Evolutionary conservation across 2,888 invertebrate genomes (phyloP).

Genomic region (Prenolepis imparis): DNA sequence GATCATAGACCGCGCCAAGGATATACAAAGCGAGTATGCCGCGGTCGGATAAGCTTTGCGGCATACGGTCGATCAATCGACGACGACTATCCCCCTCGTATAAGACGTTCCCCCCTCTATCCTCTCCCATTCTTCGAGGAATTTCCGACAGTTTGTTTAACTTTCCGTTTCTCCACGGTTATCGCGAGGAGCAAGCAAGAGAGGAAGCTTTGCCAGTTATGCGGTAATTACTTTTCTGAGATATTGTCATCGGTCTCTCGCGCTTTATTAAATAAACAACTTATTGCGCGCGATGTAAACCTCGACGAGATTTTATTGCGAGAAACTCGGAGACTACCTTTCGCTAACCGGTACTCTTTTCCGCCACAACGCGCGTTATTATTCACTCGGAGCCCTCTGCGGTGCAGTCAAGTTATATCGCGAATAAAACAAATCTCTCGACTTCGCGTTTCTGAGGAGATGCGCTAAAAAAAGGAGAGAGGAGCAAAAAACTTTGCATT

Average conservation of each 20-base stretch:
- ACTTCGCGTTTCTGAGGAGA: slow-evolving; percentile 41
- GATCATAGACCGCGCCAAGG: slow-evolving; percentile 68
- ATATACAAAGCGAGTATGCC: slow-evolving; percentile 60
- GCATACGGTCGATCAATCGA: slow-evolving; percentile 67
- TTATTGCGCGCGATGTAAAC: slow-evolving; percentile 38
- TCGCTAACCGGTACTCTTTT: slow-evolving; percentile 46
- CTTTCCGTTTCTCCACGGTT: slow-evolving; percentile 32
- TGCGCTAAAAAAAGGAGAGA: slow-evolving; percentile 33
- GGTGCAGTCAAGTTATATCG: slow-evolving; percentile 61
- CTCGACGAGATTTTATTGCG: slow-evolving; percentile 49
- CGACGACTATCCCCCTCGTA: slow-evolving; percentile 12
- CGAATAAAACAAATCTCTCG: slow-evolving; percentile 44
- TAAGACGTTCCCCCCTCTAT: neutral
- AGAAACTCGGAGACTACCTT: slow-evolving; percentile 29
- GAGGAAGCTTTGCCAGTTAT: slow-evolving; percentile 43
- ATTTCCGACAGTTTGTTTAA: slow-evolving; percentile 52
- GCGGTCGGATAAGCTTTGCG: slow-evolving; percentile 66
- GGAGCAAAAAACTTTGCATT: slow-evolving; percentile 37
- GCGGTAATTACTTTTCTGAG: slow-evolving; percentile 46
- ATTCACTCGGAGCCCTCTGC: slow-evolving; percentile 43
- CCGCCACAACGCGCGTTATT: slow-evolving; percentile 47
- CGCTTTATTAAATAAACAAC: slow-evolving; percentile 54
- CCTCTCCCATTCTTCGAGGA: slow-evolving; percentile 33
- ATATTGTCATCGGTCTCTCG: slow-evolving; percentile 48
- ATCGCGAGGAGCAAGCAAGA: slow-evolving; percentile 35